A percentile compares a stretch with the other conserved stretches of the same genome.
phyloP scores from a whole-genome alignment of 2,797 vertebrate species.

The Sebastes minor region DNA sequence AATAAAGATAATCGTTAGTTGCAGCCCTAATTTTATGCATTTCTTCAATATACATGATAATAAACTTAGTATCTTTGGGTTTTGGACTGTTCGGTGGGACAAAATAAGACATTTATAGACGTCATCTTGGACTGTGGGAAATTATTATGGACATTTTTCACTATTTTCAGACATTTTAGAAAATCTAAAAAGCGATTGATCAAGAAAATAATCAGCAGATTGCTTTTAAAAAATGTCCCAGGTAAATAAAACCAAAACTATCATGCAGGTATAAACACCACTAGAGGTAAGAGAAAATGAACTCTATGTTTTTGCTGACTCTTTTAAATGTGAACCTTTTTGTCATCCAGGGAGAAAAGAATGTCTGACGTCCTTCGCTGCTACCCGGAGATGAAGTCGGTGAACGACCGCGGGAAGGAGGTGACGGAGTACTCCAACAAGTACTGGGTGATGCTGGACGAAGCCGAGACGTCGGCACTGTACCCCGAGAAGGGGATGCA shows the following conservation, averaged over 20 bases:
- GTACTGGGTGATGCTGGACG: constrained; percentile 96
- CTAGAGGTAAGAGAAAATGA: background rate
- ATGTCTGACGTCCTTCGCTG: constrained; percentile 86
- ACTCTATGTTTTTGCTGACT: background rate
- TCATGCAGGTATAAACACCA: background rate
- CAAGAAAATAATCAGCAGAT: background rate
- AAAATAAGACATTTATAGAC: background rate
- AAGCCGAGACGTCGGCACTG: constrained; percentile 75
- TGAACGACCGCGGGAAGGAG: constrained; percentile 89
- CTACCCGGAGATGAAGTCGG: constrained; percentile 89
- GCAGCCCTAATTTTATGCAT: too few species aligned
- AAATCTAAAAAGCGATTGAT: background rate
- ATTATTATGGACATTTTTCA: background rate
- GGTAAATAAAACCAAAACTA: background rate
- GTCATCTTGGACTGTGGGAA: background rate
- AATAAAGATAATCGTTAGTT: too few species aligned
- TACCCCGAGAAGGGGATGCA: constrained; percentile 88
- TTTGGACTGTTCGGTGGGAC: background rate
- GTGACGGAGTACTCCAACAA: constrained; percentile 92
- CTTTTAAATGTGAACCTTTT: background rate
- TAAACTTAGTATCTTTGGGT: too few species aligned
- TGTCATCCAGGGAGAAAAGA: constrained; percentile 77
- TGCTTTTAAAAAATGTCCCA: too few species aligned
- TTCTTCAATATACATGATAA: too few species aligned
- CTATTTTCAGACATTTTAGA: background rate